Conservation (phyloP, 2,797 vertebrate genomes). For the Macroramphosus scolopax region DNA sequence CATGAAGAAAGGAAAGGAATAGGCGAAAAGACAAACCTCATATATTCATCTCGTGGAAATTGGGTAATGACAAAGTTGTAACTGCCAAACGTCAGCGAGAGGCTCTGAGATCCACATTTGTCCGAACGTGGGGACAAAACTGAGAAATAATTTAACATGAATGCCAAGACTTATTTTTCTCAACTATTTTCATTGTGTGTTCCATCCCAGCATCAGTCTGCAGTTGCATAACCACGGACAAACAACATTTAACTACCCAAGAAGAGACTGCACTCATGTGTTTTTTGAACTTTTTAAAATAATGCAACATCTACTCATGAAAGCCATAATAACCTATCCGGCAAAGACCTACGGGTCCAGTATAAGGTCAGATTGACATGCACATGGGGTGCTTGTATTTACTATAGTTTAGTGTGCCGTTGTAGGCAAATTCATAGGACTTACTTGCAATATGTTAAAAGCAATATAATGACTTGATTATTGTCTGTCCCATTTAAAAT, state of each 20-base stretch:
- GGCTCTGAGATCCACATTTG: constrained; percentile 28
- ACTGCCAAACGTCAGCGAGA: constrained; percentile 53
- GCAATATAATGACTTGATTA: constrained; percentile 67
- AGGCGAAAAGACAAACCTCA: no score
- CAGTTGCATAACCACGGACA: constrained; percentile 53
- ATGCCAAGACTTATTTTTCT: constrained; percentile 36
- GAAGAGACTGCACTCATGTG: constrained; percentile 46
- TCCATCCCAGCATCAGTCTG: constrained; percentile 44
- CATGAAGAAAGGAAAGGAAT: constrained; percentile 43
- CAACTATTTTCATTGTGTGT: constrained; percentile 35
- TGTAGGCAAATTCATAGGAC: constrained; percentile 69
- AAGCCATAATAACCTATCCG: constrained; percentile 69
- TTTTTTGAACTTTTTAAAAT: constrained; percentile 54
- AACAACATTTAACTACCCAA: constrained; percentile 38
- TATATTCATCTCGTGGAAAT: constrained; percentile 33
- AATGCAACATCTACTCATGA: constrained; percentile 59
- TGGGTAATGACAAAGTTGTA: constrained; percentile 40
- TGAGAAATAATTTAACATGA: constrained; percentile 31
- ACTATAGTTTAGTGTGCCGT: constrained; percentile 61
- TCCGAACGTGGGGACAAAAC: constrained; percentile 11
- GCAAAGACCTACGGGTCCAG: constrained; percentile 53
- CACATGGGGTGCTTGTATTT: constrained; percentile 64
- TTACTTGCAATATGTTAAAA: constrained; percentile 76
- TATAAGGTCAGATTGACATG: constrained; percentile 39
- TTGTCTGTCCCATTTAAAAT: constrained; percentile 62